These are phyloP conservation scores for Phalacrocorax aristotelis DNA, from an alignment of 2,113 vertebrate species.

Conservation along the genomic window DNA sequence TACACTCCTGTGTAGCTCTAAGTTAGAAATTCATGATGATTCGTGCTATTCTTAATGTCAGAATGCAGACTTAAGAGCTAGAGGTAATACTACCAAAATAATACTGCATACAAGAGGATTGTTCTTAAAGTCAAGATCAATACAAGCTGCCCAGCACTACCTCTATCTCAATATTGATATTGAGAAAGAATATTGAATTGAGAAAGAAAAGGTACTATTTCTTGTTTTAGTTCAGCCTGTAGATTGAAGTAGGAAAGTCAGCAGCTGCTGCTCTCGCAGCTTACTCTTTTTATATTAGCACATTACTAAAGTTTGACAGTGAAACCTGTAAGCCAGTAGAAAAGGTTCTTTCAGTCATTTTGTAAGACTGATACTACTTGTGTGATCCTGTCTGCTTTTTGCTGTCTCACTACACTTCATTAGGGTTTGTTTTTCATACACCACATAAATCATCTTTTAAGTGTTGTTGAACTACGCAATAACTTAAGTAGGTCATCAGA, in stretches of 20 bases:
- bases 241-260: not conserved
- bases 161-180: not conserved
- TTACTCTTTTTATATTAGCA: not conserved
- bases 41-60: not conserved
- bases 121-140: not conserved
- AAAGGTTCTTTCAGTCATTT: conserved; percentile 14
- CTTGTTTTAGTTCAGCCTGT: not conserved
- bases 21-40: not conserved
- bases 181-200: not conserved
- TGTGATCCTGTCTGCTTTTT: not conserved
- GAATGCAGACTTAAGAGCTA: not conserved
- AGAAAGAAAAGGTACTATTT: not conserved
- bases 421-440: not conserved
- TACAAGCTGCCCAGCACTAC: not conserved
- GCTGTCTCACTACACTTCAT: not conserved
- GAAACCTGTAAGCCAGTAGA: not conserved
- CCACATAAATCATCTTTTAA: not conserved
- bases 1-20: not conserved
- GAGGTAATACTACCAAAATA: not conserved
- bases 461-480: not conserved
- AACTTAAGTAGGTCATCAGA: not conserved
- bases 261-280: not conserved
- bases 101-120: not conserved
- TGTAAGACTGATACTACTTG: not conserved
- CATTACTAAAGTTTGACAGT: not conserved